phyloP scores from a whole-genome alignment of 2,113 vertebrate genomes.

The Sphaerodactylus townsendi region DNA sequence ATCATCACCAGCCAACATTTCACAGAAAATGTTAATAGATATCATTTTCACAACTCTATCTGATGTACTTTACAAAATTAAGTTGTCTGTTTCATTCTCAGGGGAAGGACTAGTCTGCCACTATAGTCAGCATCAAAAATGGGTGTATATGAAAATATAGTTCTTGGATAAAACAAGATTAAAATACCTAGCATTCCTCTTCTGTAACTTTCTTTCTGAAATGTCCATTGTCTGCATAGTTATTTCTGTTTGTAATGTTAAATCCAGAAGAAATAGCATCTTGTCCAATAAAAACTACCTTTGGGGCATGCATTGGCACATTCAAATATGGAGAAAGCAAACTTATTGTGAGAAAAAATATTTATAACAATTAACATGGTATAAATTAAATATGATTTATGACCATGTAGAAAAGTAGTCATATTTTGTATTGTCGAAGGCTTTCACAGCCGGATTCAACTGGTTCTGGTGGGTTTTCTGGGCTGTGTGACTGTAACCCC shows the following conservation, averaged over 20 bases:
- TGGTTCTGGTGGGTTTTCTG: too few relatives aligned
- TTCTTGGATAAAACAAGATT: neutral
- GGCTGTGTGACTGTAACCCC: too few relatives aligned
- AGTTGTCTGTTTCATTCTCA: slow-evolving; percentile 35
- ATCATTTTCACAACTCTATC: slow-evolving; percentile 27
- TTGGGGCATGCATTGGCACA: neutral
- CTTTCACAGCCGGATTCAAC: too few relatives aligned
- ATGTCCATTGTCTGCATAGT: neutral
- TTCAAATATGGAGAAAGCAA: neutral
- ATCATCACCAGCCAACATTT: slow-evolving; percentile 24
- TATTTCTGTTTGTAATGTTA: neutral
- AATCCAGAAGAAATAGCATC: neutral
- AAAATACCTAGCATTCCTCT: neutral
- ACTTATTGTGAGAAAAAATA: neutral
- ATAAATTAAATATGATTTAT: neutral
- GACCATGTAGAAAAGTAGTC: neutral
- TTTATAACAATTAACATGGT: neutral
- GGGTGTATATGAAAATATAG: neutral
- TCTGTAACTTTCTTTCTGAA: neutral
- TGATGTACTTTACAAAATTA: neutral
- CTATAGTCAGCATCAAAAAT: slow-evolving; percentile 17
- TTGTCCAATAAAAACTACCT: neutral
- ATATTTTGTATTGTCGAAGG: too few relatives aligned
- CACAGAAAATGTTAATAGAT: neutral
- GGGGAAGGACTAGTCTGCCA: slow-evolving; percentile 21